Evolutionary conservation across 2,113 vertebrate genomes (phyloP), one percentile per base, ranked within the genome.

Genomic region (Nansenia antarctica): DNA sequence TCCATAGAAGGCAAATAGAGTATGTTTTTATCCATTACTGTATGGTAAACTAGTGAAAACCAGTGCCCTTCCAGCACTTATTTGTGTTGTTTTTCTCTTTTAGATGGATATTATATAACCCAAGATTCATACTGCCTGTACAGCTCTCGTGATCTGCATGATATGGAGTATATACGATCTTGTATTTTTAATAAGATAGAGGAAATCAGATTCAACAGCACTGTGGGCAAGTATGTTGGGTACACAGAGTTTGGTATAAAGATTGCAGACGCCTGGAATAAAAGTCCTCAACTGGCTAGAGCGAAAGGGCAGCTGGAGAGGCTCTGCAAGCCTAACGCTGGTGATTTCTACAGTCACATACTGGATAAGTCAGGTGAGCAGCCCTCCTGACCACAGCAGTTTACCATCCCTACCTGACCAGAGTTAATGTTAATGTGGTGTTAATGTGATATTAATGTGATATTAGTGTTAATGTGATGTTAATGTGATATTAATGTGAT

Each of bases 81-180:
- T n/a, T n/a, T n/a, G n/a, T n/a, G n/a, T n/a, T n/a, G n/a, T n/a
- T n/a, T 26, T 67, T 68, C 1, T 53, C 9, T 52, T 34, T 30
- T 74, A 78, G 80, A 82, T 78, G 85, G 72, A 65, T 87, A 78
- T 72, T 58, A 3, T 5, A 0, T 0, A 0, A 0, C n/a, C 5
- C 1, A 0, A 0, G 0, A 0, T 31, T 3, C 0, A 0, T 0
- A 6, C 0, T 86, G 85, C 34, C n/a, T 1, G 1, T 89, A 59
- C 64, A 84, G 60, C 81, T 89, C 86, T 27, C 29, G 58, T 31
- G 63, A 85, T 0, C 79, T 53, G 63, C 59, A 70, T 0, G 80
- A 80, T 80, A 67, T 80, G 2, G 76, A 79, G 68, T 70, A 0
- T 20, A 77, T 82, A 49, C 0, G 9, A 0, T 62, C 59, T 8